Evolutionary conservation across 1,140 invertebrate species (phyloP), one percentile per base, ranked within the genome.

Genomic region (Lethocerus indicus): DNA sequence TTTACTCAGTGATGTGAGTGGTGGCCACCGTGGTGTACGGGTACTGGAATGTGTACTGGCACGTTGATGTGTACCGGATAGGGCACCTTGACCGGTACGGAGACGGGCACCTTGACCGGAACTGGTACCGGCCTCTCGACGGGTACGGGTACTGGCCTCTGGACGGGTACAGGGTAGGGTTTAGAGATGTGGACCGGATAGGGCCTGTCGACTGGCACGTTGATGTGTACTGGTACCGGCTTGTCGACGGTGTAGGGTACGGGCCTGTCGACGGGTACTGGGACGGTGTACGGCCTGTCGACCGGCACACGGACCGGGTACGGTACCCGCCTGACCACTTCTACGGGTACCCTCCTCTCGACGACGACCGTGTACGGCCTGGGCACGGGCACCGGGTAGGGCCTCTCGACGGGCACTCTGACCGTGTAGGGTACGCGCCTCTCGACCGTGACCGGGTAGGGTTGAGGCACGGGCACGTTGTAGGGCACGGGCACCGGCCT

Each of bases 121-220:
- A 52, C 50, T 28, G 43, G 43, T 24, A 39, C 29, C 5, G 43
- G 50, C 3, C 24, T n/a, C 16, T 52, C 21, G 25, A 50, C 48
- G 12, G 48, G 48, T 2, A 47, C 43, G 14, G 50, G 44, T 18
- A 52, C 50, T 13, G 43, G 32, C 27, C 40, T 37, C 21, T 47
- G 35, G 6, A 52, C 50, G 4, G 50, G 32, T 16, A 52, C 50
- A 7, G 50, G 50, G 26, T 39, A 21, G 13, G 50, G 50, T 13
- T 21, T 40, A 3, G 32, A 26, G 13, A 52, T 37, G 3, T 45
- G 43, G 5, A 52, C 50, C 6, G 50, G 50, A 27, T 40, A 46
- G 3, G 50, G 50, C 13, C 43, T 37, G 25, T 46, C 43, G 23
- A 47, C 43, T 13, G 50, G 50, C 21, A 52, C 50, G n/a, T 47